Evolutionary conservation across 2,797 vertebrate species (phyloP), one percentile per base, ranked within the genome.

Genomic region (Myripristis jacobus): DNA sequence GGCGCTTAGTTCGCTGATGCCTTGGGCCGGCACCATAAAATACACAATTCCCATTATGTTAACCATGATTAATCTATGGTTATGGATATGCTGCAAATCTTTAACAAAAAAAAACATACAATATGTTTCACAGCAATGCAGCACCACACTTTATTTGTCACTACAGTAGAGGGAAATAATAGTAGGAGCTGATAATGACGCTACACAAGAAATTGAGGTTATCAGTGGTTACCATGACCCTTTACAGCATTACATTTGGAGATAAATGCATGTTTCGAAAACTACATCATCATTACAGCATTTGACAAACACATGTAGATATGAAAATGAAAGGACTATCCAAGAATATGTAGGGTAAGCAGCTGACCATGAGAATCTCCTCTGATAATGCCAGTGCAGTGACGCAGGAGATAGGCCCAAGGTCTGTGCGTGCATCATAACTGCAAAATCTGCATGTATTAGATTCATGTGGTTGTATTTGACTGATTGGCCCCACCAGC

Each of bases 381-480:
- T 56, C 52, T 52, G 81, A 83, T 87, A 80, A 56, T 10, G 4
- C 52, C 22, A n/a, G 60, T 54, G 36, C 62, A 31, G 77, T 91
- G 90, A 92, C 90, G 86, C 83, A 86, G 62, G 53, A 86, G 72
- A 90, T 80, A 83, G 52, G 21, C 16, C 62, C 89, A 92, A 92
- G 92, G 91, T 61, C 84, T 67, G 21, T 11, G 29, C 44, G 75
- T 72, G 79, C 82, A 90, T 90, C 87, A 88, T 54, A n/a, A 72
- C 22, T n/a, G 27, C 70, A 77, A 38, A 41, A 85, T 75, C 72
- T 77, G 44, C 81, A 68, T 54, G 62, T 12, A 7, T 11, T 38
- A 2, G 29, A 38, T 38, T 41, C 41, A 79, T 55, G 41, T 60
- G 8, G 8, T 31, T 7, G 34, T 0, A 27, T 65, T 51, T 2